Base-by-base conservation (phyloP, 2,113 vertebrate genomes). In the Leptosomus discolor region DNA sequence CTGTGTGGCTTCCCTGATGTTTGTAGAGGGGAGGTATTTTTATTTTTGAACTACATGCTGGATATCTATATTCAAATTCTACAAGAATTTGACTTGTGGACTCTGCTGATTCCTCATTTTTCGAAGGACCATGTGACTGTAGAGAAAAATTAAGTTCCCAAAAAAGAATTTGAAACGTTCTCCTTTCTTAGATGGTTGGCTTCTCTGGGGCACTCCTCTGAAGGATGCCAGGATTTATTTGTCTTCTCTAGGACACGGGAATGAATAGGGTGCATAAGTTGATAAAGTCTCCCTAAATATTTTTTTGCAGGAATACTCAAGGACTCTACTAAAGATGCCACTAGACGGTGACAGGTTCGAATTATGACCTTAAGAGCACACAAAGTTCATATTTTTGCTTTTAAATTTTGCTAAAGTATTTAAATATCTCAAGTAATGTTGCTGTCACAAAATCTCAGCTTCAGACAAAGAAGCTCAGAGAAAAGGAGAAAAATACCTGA, bases 111-210 rank as follows among this genome's bases (percentile, higher is more conserved):
- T 90, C 9, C 12, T 68, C 18, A 16, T 37, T 71, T 95, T 90
- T 76, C 13, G 39, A 4, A 27, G 32, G 27, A 46, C 46, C 0
- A 0, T 6, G 3, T 56, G 60, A n/a, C 36, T 45, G 6, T 9
- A n/a, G 27, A 69, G 32, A 53, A 68, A 80, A 39, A 5, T 65
- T 27, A 41, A 60, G 29, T 64, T 60, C 20, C 13, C 48, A 22
- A 51, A 74, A 32, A 6, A 76, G 65, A 19, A 88, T 70, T 4
- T 27, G 9, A 70, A 90, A 21, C 1, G 24, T 83, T 67, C 5
- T 46, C 7, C 26, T 54, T 54, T 57, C 24, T 74, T 36, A 61
- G 43, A 22, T 56, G 36, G 26, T 34, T 61, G 45, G 4, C 4
- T 84, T 4, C 18, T 50, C 58, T 51, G 41, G 15, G 41, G 19